Evolutionary conservation across 2,113 vertebrate species (phyloP), one percentile per base, ranked within the genome.

Genomic region (Neotoma lepida): DNA sequence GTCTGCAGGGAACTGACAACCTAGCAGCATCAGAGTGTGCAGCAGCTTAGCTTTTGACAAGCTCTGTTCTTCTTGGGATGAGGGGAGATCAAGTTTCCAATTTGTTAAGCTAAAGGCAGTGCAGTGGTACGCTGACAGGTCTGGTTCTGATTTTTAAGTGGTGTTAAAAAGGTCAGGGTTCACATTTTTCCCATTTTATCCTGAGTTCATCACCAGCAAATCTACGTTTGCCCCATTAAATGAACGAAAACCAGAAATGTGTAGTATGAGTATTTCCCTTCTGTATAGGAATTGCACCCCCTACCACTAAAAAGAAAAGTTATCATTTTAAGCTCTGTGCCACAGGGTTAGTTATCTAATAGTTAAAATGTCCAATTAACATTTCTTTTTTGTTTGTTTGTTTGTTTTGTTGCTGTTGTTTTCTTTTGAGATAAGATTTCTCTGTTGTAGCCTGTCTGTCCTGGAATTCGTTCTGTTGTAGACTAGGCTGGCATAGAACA

Each of bases 61-160:
- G 78, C 90, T 94, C 61, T 97, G 80, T 92, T 97, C 95, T 91
- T 82, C 63, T 49, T 61, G 12, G 24, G 94, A 87, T 77, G 91
- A 93, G 17, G 73, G 44, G n/a, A 94, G 97, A 97, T 98, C 94
- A 93, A 64, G 78, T 98, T 97, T 98, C 98, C 54, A 85, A 4
- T 97, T 96, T 94, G 86, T 93, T 94, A 90, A 56, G 94, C 97
- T 96, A 89, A 58, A 66, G 70, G 86, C 10, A 89, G 0, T 0
- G 54, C 84, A 85, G 73, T 93, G 77, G 77, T 91, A 30, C 3
- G 2, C 86, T 77, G 70, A 91, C 71, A 85, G 93, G 87, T 88
- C 94, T 97, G 96, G 95, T 97, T 97, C 91, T 95, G 15, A 49
- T 98, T 98, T 96, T 97, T 97, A 95, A 86, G 77, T 96, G 86